A percentile compares a stretch with the other conserved stretches of the same genome.
Conservation (phyloP, 2,888 invertebrate species). For the Druceiella hillmani region DNA sequence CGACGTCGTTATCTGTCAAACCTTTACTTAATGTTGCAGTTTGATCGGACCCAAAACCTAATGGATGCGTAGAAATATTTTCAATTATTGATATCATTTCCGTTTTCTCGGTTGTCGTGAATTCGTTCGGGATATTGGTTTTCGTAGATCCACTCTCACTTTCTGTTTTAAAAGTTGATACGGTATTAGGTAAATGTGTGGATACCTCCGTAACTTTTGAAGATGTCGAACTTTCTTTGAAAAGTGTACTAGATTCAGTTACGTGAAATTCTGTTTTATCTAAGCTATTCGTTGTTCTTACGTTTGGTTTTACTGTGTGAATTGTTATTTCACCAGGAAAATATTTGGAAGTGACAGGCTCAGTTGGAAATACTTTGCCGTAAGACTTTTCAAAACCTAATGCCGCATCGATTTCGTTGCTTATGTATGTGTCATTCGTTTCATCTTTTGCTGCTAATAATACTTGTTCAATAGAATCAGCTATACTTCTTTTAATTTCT, state of each 20-base stretch:
- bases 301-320: constrained; percentile 13
- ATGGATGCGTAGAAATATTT: constrained; percentile 40
- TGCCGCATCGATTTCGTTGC: constrained; percentile 46
- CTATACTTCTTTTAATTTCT: constrained; percentile 33
- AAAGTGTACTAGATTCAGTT: constrained; percentile 23
- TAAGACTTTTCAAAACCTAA: constrained; percentile 29
- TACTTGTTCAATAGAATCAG: constrained; percentile 40
- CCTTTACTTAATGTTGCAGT: no score
- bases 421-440: constrained; percentile 40
- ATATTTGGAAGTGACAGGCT: constrained; percentile 15
- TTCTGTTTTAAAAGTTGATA: no score
- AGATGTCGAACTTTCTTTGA: not conserved
- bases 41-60: no score
- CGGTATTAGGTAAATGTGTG: constrained; percentile 25
- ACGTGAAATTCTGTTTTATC: no score
- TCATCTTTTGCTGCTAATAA: constrained; percentile 36
- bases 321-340: constrained; percentile 22
- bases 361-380: constrained; percentile 28
- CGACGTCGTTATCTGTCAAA: no score
- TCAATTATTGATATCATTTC: no score
- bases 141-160: no score
- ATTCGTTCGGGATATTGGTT: no score
- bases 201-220: constrained; percentile 26
- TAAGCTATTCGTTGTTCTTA: no score
- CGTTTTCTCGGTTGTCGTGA: no score